A percentile compares a stretch with the other conserved stretches of the same genome.
Conservation (phyloP, 92 coral and sea anemone genomes). For the Meandrina meandrites region DNA sequence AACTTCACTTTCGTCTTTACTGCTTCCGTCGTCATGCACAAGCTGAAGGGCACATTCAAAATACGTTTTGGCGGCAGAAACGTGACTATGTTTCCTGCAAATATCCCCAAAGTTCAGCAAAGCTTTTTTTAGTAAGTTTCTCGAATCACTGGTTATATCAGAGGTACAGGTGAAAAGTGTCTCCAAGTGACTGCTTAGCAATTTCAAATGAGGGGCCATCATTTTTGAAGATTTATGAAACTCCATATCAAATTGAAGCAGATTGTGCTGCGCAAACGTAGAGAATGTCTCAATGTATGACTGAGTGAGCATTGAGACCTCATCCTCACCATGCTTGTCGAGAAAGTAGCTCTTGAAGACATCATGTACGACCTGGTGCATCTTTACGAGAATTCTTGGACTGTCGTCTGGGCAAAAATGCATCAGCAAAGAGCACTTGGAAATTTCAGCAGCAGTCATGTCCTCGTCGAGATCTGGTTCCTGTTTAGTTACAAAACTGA, state of each 20-base stretch:
- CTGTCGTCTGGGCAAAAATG: not conserved
- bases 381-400: not conserved
- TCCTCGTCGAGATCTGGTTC: conserved; percentile 19
- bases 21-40: not conserved
- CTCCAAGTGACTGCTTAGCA: not conserved
- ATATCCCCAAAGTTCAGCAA: not conserved
- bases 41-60: conserved; percentile 6
- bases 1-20: not conserved
- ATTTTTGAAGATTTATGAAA: conserved; percentile 18
- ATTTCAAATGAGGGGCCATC: conserved; percentile 15
- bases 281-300: conserved; percentile 15
- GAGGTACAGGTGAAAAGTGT: not conserved
- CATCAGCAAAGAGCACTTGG: conserved; percentile 24
- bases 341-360: not conserved
- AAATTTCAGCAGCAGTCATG: conserved; percentile 9
- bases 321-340: not conserved
- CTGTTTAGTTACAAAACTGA: conserved; percentile 9
- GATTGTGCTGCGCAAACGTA: not conserved
- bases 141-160: not conserved
- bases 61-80: not conserved
- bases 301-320: not conserved
- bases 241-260: not conserved
- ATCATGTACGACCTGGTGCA: conserved; percentile 25
- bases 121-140: not conserved
- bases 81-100: not conserved